Conservation (phyloP, 2,888 invertebrate species). For the Aquatica leii region DNA sequence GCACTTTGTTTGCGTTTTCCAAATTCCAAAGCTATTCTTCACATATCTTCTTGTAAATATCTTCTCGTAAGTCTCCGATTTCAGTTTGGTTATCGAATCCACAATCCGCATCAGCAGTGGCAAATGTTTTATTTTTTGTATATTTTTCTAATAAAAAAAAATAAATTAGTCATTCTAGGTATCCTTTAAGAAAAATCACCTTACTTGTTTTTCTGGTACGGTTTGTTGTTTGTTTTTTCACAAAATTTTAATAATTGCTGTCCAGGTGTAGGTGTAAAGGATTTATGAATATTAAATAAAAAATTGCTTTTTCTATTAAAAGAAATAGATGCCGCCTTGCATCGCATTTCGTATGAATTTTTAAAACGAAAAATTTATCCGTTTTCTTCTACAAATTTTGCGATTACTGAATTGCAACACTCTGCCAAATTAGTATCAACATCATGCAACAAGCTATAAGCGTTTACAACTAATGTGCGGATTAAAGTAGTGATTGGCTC, state of each 20-base stretch:
- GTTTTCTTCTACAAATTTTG: too few relatives aligned
- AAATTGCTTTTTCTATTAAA: too few relatives aligned
- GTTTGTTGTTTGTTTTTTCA: too few relatives aligned
- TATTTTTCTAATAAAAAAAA: background rate
- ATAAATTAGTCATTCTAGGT: too few relatives aligned
- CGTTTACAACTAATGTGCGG: background rate
- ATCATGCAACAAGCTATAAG: background rate
- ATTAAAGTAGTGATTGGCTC: background rate
- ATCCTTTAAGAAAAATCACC: background rate
- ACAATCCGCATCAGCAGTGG: too few relatives aligned
- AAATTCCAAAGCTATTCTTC: background rate
- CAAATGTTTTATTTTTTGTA: background rate
- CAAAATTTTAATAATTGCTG: too few relatives aligned
- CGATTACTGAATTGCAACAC: background rate
- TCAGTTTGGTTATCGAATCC: background rate
- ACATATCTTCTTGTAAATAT: background rate
- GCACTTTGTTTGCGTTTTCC: background rate
- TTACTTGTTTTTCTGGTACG: too few relatives aligned
- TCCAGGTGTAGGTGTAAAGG: too few relatives aligned
- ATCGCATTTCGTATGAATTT: background rate
- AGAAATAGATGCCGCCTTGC: background rate
- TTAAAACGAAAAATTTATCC: background rate
- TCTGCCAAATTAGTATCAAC: background rate
- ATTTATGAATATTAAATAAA: too few relatives aligned
- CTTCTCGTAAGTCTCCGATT: too few relatives aligned